Percentiles rank a stretch among this genome's conserved stretches.
Conservation (phyloP, 2,113 vertebrate species). For the Oryzias woworae region DNA sequence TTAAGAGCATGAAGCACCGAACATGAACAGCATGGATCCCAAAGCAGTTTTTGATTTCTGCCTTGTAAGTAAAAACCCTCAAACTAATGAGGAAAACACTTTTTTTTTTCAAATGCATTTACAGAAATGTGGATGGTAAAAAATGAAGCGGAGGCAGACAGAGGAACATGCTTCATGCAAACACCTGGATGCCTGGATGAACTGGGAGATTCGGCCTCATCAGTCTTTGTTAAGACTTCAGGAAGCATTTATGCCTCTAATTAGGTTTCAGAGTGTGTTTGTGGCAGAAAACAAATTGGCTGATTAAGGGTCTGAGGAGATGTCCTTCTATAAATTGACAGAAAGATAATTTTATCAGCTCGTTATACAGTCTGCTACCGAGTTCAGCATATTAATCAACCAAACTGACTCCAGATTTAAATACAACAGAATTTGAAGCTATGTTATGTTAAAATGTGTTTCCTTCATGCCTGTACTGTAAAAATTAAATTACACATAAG, state of each 20-base stretch:
- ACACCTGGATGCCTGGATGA: constrained; percentile 8
- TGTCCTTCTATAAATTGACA: constrained; percentile 56
- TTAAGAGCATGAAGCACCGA: too few species aligned
- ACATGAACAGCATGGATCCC: too few species aligned
- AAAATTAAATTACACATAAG: too few species aligned
- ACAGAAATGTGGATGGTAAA: too few species aligned
- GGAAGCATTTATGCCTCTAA: constrained; percentile 51
- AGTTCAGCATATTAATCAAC: not conserved
- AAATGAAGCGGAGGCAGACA: not conserved
- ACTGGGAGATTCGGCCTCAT: constrained; percentile 28
- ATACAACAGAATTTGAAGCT: not conserved
- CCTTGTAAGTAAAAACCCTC: too few species aligned
- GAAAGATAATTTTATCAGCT: constrained; percentile 48
- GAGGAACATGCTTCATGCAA: not conserved
- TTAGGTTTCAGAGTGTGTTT: constrained; percentile 53
- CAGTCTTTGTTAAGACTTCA: constrained; percentile 53
- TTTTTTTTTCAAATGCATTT: too few species aligned
- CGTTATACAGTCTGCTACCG: constrained; percentile 17
- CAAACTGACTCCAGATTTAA: not conserved
- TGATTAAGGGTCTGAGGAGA: constrained; percentile 51
- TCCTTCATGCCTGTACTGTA: too few species aligned
- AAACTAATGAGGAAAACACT: too few species aligned
- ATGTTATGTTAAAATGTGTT: too few species aligned
- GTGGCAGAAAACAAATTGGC: constrained; percentile 48
- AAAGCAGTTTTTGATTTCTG: too few species aligned